Evolutionary conservation across 1,140 invertebrate genomes (phyloP).

Genomic region (Drosophila watanabei): DNA sequence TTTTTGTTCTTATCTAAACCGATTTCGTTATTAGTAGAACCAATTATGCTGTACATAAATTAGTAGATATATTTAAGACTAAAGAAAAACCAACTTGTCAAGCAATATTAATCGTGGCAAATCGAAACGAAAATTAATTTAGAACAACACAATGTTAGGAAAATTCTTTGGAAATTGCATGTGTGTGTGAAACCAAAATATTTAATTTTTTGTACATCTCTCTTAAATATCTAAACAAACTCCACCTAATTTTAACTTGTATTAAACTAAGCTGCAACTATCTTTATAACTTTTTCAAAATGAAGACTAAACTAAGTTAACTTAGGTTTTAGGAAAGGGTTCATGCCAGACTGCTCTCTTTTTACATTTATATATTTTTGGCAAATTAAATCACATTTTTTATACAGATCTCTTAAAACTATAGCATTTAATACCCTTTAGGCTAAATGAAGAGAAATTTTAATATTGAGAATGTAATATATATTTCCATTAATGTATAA

Average conservation of each 20-base stretch:
- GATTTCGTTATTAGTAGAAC: slow-evolving; percentile 15
- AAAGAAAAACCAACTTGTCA: slow-evolving; percentile 18
- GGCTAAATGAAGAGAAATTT: too few species aligned
- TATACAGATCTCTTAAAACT: slow-evolving; percentile 12
- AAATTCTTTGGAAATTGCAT: slow-evolving; percentile 26
- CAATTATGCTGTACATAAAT: slow-evolving; percentile 26
- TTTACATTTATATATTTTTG: background rate
- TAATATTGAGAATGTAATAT: background rate
- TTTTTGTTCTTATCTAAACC: slow-evolving; percentile 14
- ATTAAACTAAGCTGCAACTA: background rate
- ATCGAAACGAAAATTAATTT: slow-evolving; percentile 48
- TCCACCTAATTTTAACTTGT: slow-evolving; percentile 7
- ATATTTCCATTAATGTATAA: too few species aligned
- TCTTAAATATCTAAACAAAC: slow-evolving; percentile 4
- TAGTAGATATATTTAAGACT: slow-evolving; percentile 5
- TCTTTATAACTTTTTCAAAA: background rate
- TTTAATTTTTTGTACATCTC: slow-evolving; percentile 6
- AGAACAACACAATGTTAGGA: slow-evolving; percentile 58
- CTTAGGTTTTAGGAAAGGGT: background rate
- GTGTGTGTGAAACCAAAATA: slow-evolving; percentile 14
- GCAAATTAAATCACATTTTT: background rate
- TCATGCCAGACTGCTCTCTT: slow-evolving; percentile 8
- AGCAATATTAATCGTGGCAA: slow-evolving; percentile 28
- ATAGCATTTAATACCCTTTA: slow-evolving; percentile 7
- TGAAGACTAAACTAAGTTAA: background rate